A percentile compares a stretch with the other conserved stretches of the same genome.
Evolutionary conservation across 1,140 invertebrate species (phyloP).

Genomic region (Brevipalpus yothersi): DNA sequence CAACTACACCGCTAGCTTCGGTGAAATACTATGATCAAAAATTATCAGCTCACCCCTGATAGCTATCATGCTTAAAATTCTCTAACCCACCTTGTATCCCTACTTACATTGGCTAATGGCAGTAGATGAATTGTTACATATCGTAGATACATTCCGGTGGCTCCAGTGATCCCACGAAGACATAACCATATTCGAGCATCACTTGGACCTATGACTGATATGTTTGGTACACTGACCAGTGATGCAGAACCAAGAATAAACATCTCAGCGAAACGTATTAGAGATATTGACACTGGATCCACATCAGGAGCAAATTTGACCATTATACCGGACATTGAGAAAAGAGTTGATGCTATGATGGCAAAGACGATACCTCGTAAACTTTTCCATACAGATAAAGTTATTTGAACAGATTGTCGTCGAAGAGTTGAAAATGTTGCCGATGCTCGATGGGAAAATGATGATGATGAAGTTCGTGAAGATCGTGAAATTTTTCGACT

Average conservation of each 20-base stretch:
- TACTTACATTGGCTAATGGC: slow-evolving; percentile 25
- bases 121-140: slow-evolving; percentile 33
- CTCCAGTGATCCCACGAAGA: slow-evolving; percentile 12
- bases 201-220: slow-evolving; percentile 41
- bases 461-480: too few species aligned
- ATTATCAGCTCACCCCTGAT: too few species aligned
- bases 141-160: slow-evolving; percentile 22
- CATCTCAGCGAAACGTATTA: slow-evolving; percentile 45
- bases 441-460: background rate
- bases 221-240: slow-evolving; percentile 45
- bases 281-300: slow-evolving; percentile 55
- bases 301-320: slow-evolving; percentile 41
- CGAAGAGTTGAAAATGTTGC: background rate
- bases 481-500: too few species aligned
- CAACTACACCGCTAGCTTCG: too few species aligned
- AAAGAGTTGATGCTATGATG: slow-evolving; percentile 43
- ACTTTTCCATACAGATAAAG: background rate
- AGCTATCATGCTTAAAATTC: too few species aligned
- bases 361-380: slow-evolving; percentile 1
- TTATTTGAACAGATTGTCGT: background rate
- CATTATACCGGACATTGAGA: slow-evolving; percentile 63
- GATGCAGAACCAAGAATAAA: slow-evolving; percentile 48
- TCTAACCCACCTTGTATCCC: too few species aligned
- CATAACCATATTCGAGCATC: slow-evolving; percentile 27
- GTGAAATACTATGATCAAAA: too few species aligned